Conservation (phyloP, 2,797 vertebrate genomes). For the Coregonus ussuriensis region DNA sequence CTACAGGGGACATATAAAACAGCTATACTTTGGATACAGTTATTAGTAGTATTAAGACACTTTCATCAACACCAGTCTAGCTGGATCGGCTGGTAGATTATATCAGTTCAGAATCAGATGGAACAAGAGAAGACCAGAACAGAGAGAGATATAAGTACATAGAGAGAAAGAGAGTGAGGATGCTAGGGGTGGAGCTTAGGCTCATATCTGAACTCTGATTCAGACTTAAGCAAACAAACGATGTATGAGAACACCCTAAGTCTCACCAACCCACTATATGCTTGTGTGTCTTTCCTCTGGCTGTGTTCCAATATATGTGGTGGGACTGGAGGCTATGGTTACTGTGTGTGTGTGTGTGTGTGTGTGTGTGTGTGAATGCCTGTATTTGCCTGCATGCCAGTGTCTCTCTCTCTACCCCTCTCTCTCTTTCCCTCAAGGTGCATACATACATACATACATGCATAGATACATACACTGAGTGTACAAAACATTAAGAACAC, state of each 20-base stretch:
- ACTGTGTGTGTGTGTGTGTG: background rate
- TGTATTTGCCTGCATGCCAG: background rate
- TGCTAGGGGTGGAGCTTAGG: no score
- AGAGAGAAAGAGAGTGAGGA: background rate
- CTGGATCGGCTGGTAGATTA: background rate
- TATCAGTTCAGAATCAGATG: background rate
- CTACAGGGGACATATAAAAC: no score
- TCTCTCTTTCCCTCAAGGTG: background rate
- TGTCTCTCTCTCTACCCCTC: background rate
- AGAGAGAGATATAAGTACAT: no score
- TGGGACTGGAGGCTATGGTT: background rate
- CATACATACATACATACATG: no score
- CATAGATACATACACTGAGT: no score
- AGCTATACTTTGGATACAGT: no score
- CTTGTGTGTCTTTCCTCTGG: background rate
- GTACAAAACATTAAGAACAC: no score
- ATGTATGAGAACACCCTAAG: background rate
- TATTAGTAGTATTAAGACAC: no score
- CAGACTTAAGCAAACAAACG: background rate
- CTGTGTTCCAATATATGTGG: background rate
- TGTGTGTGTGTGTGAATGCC: background rate
- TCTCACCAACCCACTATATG: background rate
- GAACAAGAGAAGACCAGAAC: background rate
- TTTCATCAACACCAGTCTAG: background rate
- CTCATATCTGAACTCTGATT: background rate